Percentiles rank a stretch among this genome's conserved stretches.
Evolutionary conservation across 2,113 vertebrate genomes (phyloP).

Genomic region (Aix galericulata): DNA sequence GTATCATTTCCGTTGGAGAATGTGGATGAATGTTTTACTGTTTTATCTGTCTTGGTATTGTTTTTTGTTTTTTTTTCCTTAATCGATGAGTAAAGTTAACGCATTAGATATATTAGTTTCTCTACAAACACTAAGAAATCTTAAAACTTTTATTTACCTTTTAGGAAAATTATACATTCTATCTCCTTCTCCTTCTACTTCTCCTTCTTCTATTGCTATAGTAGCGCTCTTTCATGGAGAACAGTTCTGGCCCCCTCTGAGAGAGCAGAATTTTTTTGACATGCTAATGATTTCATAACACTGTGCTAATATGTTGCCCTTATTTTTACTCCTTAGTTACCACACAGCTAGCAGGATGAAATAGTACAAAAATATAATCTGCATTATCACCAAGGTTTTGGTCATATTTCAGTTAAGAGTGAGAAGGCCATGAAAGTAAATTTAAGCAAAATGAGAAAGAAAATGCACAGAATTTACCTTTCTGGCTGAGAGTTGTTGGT

Average conservation of each 20-base stretch:
- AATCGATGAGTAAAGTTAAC: not conserved
- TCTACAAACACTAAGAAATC: not conserved
- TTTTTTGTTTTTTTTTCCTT: not conserved
- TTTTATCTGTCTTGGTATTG: not conserved
- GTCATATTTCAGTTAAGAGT: not conserved
- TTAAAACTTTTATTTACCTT: not conserved
- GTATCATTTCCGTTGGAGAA: not conserved
- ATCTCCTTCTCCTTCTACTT: no score
- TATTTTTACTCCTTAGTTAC: not conserved
- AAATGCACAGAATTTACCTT: slow-evolving; percentile 8
- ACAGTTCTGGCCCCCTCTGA: not conserved
- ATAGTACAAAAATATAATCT: slow-evolving; percentile 27
- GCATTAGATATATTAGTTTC: not conserved
- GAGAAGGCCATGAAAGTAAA: slow-evolving; percentile 19
- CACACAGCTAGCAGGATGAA: not conserved
- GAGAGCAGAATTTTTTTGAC: not conserved
- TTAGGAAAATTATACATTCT: not conserved
- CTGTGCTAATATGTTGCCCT: not conserved
- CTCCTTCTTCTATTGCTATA: not conserved
- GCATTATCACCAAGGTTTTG: not conserved
- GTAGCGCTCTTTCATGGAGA: not conserved
- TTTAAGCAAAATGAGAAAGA: slow-evolving; percentile 4
- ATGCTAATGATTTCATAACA: not conserved
- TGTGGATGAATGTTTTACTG: not conserved
- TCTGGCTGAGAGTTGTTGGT: not conserved